A percentile compares a stretch with the other conserved stretches of the same genome.
These are phyloP conservation scores for Silurus lanzhouensis DNA, from an alignment of 2,797 vertebrate genomes.

Conservation along the genomic window DNA sequence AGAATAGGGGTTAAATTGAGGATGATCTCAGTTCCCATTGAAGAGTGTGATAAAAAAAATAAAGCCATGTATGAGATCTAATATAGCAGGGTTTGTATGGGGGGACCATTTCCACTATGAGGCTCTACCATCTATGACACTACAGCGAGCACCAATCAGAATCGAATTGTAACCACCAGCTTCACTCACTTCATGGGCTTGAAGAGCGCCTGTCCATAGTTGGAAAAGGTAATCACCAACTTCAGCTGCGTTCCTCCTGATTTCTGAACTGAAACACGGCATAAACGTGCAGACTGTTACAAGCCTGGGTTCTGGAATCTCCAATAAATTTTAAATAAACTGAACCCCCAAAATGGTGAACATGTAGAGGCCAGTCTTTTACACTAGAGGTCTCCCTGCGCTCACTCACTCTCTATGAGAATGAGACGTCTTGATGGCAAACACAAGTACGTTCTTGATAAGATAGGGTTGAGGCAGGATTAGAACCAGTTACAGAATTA, in stretches of 20 bases:
- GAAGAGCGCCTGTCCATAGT: slow-evolving; percentile 81
- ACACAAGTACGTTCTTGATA: neutral
- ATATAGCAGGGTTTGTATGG: neutral
- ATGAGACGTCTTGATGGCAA: neutral
- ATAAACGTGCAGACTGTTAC: neutral
- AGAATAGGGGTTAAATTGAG: neutral
- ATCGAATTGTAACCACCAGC: neutral
- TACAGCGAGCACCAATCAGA: neutral
- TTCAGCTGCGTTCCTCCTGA: slow-evolving; percentile 82
- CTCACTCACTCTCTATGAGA: neutral
- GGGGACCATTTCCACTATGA: neutral
- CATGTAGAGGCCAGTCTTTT: neutral
- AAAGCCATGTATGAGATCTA: neutral
- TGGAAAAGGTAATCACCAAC: slow-evolving; percentile 79
- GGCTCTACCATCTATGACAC: neutral
- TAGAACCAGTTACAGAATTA: slow-evolving; percentile 59
- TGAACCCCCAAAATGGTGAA: neutral
- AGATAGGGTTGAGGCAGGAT: neutral
- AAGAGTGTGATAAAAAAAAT: neutral
- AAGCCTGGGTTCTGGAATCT: neutral
- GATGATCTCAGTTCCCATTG: neutral
- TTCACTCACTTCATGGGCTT: slow-evolving; percentile 83
- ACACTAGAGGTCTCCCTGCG: slow-evolving; percentile 18
- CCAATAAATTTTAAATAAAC: neutral
- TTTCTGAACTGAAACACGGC: slow-evolving; percentile 78